These are phyloP conservation scores for Pipa parva DNA, from an alignment of 2,113 vertebrate species.

Conservation along the genomic window DNA sequence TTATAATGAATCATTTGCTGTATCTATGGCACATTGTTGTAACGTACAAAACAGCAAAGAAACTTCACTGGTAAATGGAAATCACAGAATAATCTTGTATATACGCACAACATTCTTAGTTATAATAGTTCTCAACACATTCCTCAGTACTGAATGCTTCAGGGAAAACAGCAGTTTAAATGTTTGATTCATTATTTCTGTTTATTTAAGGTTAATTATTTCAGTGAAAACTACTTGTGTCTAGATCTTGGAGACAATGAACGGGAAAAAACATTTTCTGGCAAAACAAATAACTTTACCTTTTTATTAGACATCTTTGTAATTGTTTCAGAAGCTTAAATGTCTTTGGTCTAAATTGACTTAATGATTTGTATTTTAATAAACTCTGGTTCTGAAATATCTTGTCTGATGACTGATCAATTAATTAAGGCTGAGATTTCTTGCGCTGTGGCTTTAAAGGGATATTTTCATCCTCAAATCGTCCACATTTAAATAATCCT, in stretches of 20 bases:
- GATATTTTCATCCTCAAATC: no score
- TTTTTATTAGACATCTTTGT: no score
- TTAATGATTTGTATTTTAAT: no score
- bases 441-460: no score
- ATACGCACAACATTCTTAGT: not conserved
- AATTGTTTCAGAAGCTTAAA: no score
- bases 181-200: not conserved
- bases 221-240: not conserved
- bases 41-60: not conserved
- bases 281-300: not conserved
- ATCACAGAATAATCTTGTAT: not conserved
- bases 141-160: not conserved
- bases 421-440: no score
- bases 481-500: no score
- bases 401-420: no score
- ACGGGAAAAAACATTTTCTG: not conserved
- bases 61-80: not conserved
- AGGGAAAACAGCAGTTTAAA: not conserved
- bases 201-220: not conserved
- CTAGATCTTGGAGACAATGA: not conserved
- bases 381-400: no score
- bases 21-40: no score
- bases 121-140: not conserved
- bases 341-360: no score
- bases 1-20: no score